A percentile compares a stretch with the other conserved stretches of the same genome.
These are phyloP conservation scores for Piaya cayana DNA, from an alignment of 2,113 vertebrate genomes.

Conservation along the genomic window DNA sequence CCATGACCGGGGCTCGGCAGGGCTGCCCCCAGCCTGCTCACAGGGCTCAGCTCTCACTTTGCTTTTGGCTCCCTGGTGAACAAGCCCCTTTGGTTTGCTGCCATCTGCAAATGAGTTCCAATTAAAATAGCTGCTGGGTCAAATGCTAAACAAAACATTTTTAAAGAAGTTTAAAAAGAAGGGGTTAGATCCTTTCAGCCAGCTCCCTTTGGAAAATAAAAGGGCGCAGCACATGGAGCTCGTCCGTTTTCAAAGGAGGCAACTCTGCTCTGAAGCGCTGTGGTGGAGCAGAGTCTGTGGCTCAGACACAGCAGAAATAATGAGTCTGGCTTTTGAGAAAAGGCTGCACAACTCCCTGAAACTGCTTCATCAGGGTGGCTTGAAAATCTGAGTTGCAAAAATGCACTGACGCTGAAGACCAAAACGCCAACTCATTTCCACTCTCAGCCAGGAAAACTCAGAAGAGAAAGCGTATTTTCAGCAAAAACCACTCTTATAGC, in stretches of 20 bases:
- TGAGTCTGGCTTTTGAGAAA: conserved; percentile 22
- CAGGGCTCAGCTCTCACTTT: background rate
- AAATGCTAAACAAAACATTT: background rate
- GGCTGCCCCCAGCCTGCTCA: background rate
- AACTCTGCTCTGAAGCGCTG: background rate
- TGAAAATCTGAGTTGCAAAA: background rate
- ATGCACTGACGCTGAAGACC: background rate
- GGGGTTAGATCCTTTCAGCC: conserved; percentile 18
- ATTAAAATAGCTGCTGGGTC: conserved; percentile 19
- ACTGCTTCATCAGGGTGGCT: background rate
- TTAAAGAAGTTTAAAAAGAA: background rate
- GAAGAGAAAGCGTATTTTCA: background rate
- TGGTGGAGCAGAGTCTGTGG: background rate
- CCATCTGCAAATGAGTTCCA: background rate
- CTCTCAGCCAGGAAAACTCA: background rate
- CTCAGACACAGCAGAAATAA: conserved; percentile 24
- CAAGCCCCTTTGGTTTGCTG: background rate
- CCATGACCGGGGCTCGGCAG: accelerated
- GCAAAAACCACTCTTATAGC: background rate
- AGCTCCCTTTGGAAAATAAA: conserved; percentile 6
- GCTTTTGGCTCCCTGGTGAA: background rate
- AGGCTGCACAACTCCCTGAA: background rate
- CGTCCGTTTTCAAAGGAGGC: background rate
- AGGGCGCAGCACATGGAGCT: background rate
- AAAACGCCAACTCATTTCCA: background rate